Evolutionary conservation across 1,140 invertebrate genomes (phyloP), one percentile per base, ranked within the genome.

Genomic region (Ceratina australensis): DNA sequence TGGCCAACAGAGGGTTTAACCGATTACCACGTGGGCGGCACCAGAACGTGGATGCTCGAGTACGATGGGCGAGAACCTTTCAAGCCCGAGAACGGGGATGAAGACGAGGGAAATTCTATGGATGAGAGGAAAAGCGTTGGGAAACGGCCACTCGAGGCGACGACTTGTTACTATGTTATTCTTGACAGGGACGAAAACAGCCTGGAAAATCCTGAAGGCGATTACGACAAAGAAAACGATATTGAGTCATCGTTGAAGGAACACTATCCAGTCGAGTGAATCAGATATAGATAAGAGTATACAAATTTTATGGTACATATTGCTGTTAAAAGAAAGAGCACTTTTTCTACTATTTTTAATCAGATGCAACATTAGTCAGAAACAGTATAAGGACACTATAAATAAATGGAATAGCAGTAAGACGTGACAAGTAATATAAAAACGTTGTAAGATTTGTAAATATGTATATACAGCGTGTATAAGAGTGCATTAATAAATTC

Each of bases 1-100:
- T 77, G 74, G 74, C 74, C 74, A 3, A 77, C 74, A 0, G 74
- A 77, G 7, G 26, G n/a, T 15, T 15, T 77, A 33, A 71, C 66
- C 3, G 57, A n/a, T 7, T 77, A 77, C 10, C 57, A 71, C 0
- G 22, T 77, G 18, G 74, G 74, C 10, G 74, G 74, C 0, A 77
- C 74, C 0, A 61, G 20, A 13, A 63, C 67, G 0, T 77, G 74
- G 74, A 57, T 3, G 1, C 0, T 74, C 13, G 47, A 56, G 2
- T 66, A 42, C 5, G 33, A 42, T 10, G 33, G 33, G 10, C 33
- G 33, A 42, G 33, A 10, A 7, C 33, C 33, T 2, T 42, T 42
- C 33, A 42, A 42, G 52, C 15, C 50, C 72, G 1, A 10, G 28
- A 26, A 54, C 4, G 2, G 15, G 22, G 28, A 1, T 1, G 22